Evolutionary conservation across 64 coral and sea anemone species (phyloP).

Genomic region (Catalaphyllia jardinei): DNA sequence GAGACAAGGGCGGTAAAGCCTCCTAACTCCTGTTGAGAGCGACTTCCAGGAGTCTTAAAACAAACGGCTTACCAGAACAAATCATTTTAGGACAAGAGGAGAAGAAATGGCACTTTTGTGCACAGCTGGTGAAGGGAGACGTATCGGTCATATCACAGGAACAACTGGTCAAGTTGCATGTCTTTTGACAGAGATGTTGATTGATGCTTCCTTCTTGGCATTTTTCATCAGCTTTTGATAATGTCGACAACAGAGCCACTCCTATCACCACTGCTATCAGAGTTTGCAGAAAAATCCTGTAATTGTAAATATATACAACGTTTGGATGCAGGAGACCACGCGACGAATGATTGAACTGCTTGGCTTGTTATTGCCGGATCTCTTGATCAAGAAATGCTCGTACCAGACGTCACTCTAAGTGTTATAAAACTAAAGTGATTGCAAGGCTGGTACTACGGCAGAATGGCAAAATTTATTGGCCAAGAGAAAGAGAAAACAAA

Average conservation of each 20-base stretch:
- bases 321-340: no score
- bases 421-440: no score
- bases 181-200: slow-evolving; percentile 64
- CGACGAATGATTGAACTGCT: no score
- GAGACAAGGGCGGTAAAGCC: no score
- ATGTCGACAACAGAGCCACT: background rate
- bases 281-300: background rate
- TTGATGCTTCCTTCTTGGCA: slow-evolving; percentile 36
- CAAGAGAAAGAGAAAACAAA: no score
- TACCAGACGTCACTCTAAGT: no score
- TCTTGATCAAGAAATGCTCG: no score
- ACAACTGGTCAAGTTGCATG: slow-evolving; percentile 9
- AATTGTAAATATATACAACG: background rate
- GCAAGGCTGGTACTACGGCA: no score
- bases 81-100: slow-evolving; percentile 39
- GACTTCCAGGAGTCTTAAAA: background rate
- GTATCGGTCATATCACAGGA: slow-evolving; percentile 28
- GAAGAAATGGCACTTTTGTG: slow-evolving; percentile 42
- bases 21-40: no score
- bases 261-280: background rate
- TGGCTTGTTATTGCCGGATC: no score
- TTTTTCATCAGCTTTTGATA: background rate
- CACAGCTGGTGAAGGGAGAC: slow-evolving; percentile 36
- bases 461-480: no score
- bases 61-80: slow-evolving; percentile 25